A percentile compares a stretch with the other conserved stretches of the same genome.
Evolutionary conservation across 2,113 vertebrate genomes (phyloP).

Genomic region (Bettongia penicillata): DNA sequence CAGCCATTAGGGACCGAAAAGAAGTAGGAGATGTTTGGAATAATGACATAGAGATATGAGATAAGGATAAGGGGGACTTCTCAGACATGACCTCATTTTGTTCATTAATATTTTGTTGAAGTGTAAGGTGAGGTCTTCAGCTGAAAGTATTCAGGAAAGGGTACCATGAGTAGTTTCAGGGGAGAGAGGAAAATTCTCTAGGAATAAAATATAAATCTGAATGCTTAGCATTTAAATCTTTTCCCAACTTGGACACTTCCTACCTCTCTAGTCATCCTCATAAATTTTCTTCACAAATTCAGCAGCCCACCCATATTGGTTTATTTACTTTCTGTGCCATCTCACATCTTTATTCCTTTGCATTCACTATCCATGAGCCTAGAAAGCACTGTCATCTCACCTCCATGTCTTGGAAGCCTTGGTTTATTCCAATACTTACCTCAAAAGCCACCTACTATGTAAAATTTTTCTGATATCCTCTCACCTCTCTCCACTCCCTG

Average conservation of each 20-base stretch:
- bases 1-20: not conserved
- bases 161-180: not conserved
- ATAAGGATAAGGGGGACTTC: not conserved
- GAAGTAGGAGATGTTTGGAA: too few relatives aligned
- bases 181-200: not conserved
- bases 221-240: not conserved
- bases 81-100: not conserved
- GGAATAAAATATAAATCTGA: not conserved
- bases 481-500: not conserved
- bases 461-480: not conserved
- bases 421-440: not conserved
- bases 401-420: not conserved
- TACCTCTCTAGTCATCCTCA: not conserved
- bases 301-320: not conserved
- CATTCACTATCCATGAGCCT: not conserved
- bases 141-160: not conserved
- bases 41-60: not conserved
- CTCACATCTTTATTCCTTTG: not conserved
- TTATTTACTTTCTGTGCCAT: not conserved
- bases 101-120: not conserved
- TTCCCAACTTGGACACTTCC: not conserved
- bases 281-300: not conserved
- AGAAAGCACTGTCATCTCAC: not conserved
- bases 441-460: not conserved
- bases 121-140: not conserved